phyloP scores from a whole-genome alignment of 2,888 invertebrate species.

The Mantis religiosa region DNA sequence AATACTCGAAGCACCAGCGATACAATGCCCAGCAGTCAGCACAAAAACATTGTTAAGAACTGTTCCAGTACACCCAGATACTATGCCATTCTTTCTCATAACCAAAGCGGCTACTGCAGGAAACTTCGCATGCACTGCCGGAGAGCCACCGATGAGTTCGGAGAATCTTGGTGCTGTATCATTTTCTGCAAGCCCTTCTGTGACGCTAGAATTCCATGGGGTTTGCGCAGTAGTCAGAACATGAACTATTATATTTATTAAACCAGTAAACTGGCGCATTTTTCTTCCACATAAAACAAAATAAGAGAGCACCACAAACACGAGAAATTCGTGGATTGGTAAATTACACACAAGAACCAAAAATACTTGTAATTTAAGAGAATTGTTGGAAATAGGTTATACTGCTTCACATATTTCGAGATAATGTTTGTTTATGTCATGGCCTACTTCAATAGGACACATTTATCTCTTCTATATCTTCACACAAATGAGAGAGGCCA shows the following conservation, averaged over 20 bases:
- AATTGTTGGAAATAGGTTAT: too few relatives aligned
- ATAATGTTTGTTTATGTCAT: too few relatives aligned
- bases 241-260: background rate
- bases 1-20: background rate
- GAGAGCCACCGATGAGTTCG: background rate
- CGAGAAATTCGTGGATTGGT: background rate
- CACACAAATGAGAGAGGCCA: too few relatives aligned
- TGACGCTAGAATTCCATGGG: background rate
- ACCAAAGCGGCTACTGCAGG: background rate
- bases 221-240: background rate
- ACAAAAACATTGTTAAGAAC: background rate
- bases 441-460: too few relatives aligned
- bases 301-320: background rate
- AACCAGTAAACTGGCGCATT: background rate
- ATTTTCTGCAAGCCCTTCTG: background rate
- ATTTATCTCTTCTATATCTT: too few relatives aligned
- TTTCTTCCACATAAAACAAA: too few relatives aligned
- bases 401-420: too few relatives aligned
- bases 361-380: too few relatives aligned
- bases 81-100: background rate
- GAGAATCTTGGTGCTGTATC: background rate
- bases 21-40: background rate
- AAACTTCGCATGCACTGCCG: background rate
- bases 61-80: background rate
- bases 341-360: too few relatives aligned